These are phyloP conservation scores for Doris montereyensis DNA, from an alignment of 2,888 invertebrate genomes.

Conservation along the genomic window DNA sequence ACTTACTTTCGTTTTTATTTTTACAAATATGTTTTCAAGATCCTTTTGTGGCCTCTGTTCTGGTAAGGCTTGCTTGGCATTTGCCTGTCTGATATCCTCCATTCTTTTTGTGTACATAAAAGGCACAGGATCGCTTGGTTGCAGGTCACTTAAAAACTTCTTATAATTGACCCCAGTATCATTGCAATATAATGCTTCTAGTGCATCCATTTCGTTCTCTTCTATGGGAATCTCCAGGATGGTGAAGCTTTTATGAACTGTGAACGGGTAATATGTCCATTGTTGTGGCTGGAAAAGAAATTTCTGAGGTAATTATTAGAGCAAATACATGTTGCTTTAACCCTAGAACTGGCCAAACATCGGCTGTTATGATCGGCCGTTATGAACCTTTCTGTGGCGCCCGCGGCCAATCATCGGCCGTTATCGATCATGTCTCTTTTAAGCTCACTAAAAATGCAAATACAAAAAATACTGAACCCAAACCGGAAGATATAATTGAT, in stretches of 20 bases:
- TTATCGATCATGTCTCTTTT: too few species aligned
- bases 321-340: too few species aligned
- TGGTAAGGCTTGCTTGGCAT: constrained; percentile 58
- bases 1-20: constrained; percentile 71
- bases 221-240: constrained; percentile 67
- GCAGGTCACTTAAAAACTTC: constrained; percentile 68
- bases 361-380: too few species aligned
- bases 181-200: constrained; percentile 71
- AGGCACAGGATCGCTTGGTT: constrained; percentile 59
- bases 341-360: too few species aligned
- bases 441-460: too few species aligned
- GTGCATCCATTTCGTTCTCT: constrained; percentile 67
- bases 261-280: constrained; percentile 69
- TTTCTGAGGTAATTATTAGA: neutral
- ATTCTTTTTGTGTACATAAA: constrained; percentile 68
- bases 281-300: constrained; percentile 68
- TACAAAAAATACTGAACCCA: too few species aligned
- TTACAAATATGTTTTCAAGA: constrained; percentile 67
- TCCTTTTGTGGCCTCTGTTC: constrained; percentile 60
- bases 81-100: constrained; percentile 61
- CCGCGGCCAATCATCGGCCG: too few species aligned
- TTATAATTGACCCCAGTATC: constrained; percentile 71
- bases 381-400: too few species aligned
- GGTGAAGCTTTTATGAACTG: constrained; percentile 72
- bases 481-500: too few species aligned